Evolutionary conservation across 2,113 vertebrate species (phyloP).

Genomic region (Laticauda colubrina): DNA sequence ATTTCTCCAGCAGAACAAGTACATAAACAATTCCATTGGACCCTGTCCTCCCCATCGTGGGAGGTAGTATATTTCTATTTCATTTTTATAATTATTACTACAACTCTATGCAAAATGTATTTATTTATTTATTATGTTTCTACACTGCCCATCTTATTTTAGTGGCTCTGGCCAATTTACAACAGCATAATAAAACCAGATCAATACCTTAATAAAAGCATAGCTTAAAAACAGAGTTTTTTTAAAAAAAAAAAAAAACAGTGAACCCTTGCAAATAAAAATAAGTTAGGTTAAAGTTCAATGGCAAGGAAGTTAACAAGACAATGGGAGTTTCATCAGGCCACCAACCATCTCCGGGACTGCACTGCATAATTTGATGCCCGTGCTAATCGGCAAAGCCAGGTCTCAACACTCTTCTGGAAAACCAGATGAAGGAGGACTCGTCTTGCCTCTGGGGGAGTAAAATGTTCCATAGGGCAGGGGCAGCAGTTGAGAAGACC

Average conservation of each 20-base stretch:
- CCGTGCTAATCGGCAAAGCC: neutral
- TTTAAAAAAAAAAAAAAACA: neutral
- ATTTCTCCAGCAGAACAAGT: neutral
- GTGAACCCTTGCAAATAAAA: neutral
- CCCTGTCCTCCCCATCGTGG: neutral
- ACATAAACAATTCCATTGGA: neutral
- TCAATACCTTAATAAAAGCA: neutral
- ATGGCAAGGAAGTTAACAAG: neutral
- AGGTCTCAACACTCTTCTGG: neutral
- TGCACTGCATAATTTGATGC: neutral
- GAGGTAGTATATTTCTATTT: neutral
- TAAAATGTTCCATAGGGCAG: neutral
- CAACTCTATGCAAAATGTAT: neutral
- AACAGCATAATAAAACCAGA: neutral
- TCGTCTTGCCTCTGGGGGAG: neutral
- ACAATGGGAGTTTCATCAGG: neutral
- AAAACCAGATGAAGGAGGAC: neutral
- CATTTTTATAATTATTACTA: neutral
- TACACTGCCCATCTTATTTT: neutral
- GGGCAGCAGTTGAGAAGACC: neutral
- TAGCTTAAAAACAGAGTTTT: neutral
- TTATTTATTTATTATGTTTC: neutral
- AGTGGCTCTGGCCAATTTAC: neutral
- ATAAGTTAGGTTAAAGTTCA: neutral
- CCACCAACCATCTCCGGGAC: neutral